Percentiles rank a stretch among this genome's conserved stretches.
Conservation (phyloP, 2,888 invertebrate species). For the Netelia fuscicornis region DNA sequence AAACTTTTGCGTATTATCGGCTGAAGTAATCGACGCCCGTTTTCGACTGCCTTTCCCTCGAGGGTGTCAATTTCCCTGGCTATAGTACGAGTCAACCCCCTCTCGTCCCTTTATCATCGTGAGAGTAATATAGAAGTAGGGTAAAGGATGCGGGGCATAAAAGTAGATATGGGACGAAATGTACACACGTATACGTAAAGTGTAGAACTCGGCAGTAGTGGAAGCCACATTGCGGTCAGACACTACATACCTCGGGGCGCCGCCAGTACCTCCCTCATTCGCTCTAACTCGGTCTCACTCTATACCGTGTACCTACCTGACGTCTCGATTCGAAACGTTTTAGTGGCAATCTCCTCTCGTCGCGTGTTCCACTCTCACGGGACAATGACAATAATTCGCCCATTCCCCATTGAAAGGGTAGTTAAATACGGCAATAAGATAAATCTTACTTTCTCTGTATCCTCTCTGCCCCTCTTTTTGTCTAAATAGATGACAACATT, state of each 20-base stretch:
- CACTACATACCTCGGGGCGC: constrained; percentile 57
- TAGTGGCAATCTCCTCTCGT: constrained; percentile 39
- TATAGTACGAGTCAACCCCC: too few relatives aligned
- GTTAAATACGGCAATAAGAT: constrained; percentile 27
- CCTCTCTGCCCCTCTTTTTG: not conserved
- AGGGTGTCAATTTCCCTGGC: too few relatives aligned
- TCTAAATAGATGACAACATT: constrained; percentile 2
- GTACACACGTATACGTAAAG: constrained; percentile 5
- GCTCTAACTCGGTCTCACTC: constrained; percentile 7
- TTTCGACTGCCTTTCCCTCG: too few relatives aligned
- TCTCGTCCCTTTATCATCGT: too few relatives aligned
- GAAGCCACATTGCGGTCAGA: constrained; percentile 61
- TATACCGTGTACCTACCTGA: constrained; percentile 14
- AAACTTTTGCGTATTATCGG: not conserved
- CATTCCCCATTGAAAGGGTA: constrained; percentile 15
- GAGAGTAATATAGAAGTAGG: too few relatives aligned
- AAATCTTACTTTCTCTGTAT: constrained; percentile 6
- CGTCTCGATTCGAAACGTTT: constrained; percentile 55
- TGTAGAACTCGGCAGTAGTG: constrained; percentile 50
- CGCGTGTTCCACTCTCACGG: constrained; percentile 15
- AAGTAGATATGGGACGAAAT: not conserved
- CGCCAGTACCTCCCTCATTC: constrained; percentile 29
- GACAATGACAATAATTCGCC: constrained; percentile 39
- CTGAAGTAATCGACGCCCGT: too few relatives aligned
- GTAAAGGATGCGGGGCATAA: not conserved